These are phyloP conservation scores for Sminthurides bifidus DNA, from an alignment of 1,140 invertebrate genomes.

Conservation along the genomic window DNA sequence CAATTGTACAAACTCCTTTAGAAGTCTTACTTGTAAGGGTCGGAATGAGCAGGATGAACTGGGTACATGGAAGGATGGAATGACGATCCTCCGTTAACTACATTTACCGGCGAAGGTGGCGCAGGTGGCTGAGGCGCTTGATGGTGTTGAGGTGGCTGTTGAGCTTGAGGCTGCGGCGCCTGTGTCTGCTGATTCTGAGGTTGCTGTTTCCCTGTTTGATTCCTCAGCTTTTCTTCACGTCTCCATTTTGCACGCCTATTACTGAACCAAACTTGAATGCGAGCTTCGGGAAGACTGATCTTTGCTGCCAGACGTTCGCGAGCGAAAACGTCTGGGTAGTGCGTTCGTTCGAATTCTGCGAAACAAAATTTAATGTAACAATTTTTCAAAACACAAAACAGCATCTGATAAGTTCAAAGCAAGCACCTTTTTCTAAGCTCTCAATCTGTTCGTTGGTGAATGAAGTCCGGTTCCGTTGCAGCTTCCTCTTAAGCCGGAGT, in stretches of 20 bases:
- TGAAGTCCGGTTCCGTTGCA: constrained; percentile 94
- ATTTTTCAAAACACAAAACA: background rate
- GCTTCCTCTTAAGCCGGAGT: constrained; percentile 83
- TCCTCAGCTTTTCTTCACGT: constrained; percentile 89
- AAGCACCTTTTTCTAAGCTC: constrained; percentile 86
- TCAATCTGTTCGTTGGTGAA: constrained; percentile 99
- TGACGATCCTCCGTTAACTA: constrained; percentile 43
- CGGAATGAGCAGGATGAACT: constrained; percentile 34
- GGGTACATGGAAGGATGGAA: constrained; percentile 42
- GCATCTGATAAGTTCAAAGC: background rate
- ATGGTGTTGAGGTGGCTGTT: constrained; percentile 34
- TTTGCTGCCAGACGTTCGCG: constrained; percentile 88
- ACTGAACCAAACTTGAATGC: constrained; percentile 69
- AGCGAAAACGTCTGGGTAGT: constrained; percentile 92
- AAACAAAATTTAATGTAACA: constrained; percentile 15
- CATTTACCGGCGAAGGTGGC: constrained; percentile 39
- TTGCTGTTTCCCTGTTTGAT: constrained; percentile 39
- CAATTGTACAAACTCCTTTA: background rate
- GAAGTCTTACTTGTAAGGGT: constrained; percentile 52
- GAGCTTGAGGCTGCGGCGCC: constrained; percentile 21
- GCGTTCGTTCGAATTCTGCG: constrained; percentile 73
- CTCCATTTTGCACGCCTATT: constrained; percentile 89
- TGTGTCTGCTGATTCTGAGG: constrained; percentile 19
- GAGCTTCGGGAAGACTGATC: constrained; percentile 90
- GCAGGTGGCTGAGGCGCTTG: no score